Conservation (phyloP, 1,140 invertebrate genomes). For the Vanessa tameamea region DNA sequence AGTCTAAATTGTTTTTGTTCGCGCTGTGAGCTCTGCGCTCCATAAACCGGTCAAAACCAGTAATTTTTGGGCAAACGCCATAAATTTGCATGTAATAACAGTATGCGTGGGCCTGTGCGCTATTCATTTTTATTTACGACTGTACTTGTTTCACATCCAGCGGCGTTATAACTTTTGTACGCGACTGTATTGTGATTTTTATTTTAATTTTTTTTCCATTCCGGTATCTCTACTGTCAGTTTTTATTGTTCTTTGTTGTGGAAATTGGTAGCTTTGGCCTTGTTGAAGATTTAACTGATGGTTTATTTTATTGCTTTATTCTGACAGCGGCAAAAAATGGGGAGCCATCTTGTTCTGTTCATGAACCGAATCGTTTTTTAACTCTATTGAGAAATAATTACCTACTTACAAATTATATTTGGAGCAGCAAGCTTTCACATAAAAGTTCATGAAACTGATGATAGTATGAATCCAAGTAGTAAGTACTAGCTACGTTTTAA, state of each 20-base stretch:
- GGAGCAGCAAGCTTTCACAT: not conserved
- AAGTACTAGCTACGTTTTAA: no score
- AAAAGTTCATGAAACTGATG: not conserved
- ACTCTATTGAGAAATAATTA: slow-evolving; percentile 1
- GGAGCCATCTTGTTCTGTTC: slow-evolving; percentile 6
- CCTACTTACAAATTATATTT: not conserved
- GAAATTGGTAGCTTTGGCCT: slow-evolving; percentile 35
- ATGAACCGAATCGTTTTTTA: not conserved
- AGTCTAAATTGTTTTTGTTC: slow-evolving; percentile 12
- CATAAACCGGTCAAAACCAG: slow-evolving; percentile 57
- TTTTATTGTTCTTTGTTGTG: slow-evolving; percentile 52
- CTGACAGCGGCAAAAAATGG: slow-evolving; percentile 1
- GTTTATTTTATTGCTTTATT: slow-evolving; percentile 23
- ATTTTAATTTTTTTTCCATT: slow-evolving; percentile 51
- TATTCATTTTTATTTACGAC: slow-evolving; percentile 75
- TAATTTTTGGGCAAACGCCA: slow-evolving; percentile 68
- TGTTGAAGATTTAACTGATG: slow-evolving; percentile 29
- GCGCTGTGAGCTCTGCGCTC: slow-evolving; percentile 31
- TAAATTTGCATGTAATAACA: slow-evolving; percentile 70
- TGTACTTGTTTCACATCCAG: slow-evolving; percentile 73
- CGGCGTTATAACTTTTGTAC: slow-evolving; percentile 63
- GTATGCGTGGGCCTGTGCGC: slow-evolving; percentile 58
- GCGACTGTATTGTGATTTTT: slow-evolving; percentile 65
- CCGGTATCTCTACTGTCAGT: slow-evolving; percentile 49
- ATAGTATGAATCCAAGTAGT: no score